Base-by-base conservation (phyloP, 2,797 vertebrate genomes). In the Fundulus diaphanus region DNA sequence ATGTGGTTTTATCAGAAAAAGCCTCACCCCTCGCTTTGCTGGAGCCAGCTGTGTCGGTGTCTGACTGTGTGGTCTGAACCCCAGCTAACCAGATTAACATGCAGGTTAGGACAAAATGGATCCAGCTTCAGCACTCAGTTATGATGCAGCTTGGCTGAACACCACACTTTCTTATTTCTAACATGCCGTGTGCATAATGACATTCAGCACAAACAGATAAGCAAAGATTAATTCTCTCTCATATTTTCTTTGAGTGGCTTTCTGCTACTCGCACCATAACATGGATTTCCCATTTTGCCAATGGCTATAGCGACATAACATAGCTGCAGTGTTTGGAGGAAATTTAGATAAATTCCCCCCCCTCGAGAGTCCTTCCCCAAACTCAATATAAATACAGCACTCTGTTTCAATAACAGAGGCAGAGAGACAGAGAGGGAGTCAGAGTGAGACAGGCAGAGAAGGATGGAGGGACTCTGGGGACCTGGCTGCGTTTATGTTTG, bases 401-500 rank as follows among this genome's bases (percentile, higher is more conserved):
- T 87, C 82, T 40, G 65, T 90, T 90, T 89, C 78, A 90, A 79
- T 87, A 87, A 86, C 83, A 90, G 70, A 77, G 68, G 70, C 68
- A 27, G 77, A 79, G 77, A 74, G 82, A 85, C 78, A 74, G 83
- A 80, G 73, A 59, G 77, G 74, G 78, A 77, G 85, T 82, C 49
- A 22, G 69, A 72, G 82, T 59, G 78, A 77, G 90, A 89, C 82
- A 75, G 87, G 78, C 88, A 77, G 83, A 86, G 87, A 90, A 75
- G 81, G 85, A 93, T 89, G 90, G 82, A 85, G 89, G 82, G 87
- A n/a, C 91, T 88, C 92, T 77, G 85, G 92, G 90, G 93, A 93
- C 89, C 12, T 27, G 0, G 54, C n/a, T 71, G 82, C 35, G 89
- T 93, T 94, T 92, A 94, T 78, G 80, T 91, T 94, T 84, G 80